phyloP scores from a whole-genome alignment of 2,888 invertebrate genomes.

The Microplitis manilae region DNA sequence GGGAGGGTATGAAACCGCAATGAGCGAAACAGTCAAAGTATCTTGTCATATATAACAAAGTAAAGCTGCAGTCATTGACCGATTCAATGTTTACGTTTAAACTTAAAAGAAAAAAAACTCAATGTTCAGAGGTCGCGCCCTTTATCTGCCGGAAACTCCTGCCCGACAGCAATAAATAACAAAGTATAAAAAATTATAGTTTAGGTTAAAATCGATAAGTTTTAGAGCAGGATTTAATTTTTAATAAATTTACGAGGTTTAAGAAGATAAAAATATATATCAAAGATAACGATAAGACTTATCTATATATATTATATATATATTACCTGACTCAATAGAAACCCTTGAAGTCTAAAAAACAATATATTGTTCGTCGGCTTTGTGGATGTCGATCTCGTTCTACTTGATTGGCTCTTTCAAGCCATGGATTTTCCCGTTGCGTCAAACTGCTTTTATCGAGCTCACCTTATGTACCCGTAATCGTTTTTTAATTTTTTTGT shows the following conservation, averaged over 20 bases:
- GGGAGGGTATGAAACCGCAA: too few species aligned
- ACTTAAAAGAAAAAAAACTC: conserved; percentile 7
- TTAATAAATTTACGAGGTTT: too few species aligned
- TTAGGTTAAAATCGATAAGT: too few species aligned
- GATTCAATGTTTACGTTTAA: conserved; percentile 56
- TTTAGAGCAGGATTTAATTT: too few species aligned
- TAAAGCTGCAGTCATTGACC: conserved; percentile 55
- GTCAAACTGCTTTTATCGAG: conserved; percentile 3
- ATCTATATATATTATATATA: background rate
- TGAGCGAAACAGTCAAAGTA: too few species aligned
- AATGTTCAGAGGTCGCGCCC: background rate
- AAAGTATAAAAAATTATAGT: too few species aligned
- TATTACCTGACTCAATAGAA: conserved; percentile 7
- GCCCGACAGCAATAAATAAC: too few species aligned
- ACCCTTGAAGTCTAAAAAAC: background rate
- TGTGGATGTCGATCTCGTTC: conserved; percentile 9
- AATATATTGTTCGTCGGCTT: conserved; percentile 4
- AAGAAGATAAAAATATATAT: too few species aligned
- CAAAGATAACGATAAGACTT: background rate
- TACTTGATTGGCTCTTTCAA: conserved; percentile 25
- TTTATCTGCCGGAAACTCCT: background rate
- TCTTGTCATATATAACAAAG: background rate
- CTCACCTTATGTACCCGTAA: conserved; percentile 22
- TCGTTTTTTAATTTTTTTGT: conserved; percentile 17
- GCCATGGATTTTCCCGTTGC: conserved; percentile 37